Evolutionary conservation across 2,113 vertebrate species (phyloP), one percentile per base, ranked within the genome.

Genomic region (Dicerorhinus sumatrensis): DNA sequence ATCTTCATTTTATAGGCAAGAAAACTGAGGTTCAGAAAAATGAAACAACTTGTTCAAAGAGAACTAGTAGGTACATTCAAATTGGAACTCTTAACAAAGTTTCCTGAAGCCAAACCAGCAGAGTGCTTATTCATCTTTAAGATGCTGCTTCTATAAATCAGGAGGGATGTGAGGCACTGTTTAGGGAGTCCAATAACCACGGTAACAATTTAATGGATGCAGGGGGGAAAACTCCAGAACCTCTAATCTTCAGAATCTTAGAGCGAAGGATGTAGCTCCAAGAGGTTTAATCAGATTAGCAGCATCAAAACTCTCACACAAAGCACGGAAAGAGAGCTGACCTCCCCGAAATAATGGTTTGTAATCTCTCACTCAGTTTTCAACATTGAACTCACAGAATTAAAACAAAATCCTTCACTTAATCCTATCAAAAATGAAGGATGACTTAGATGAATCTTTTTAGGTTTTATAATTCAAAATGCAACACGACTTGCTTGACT

Each of bases 251-350:
- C 92, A 93, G 58, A 20, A 75, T 62, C 84, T 94, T 20, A 97
- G 87, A 76, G 82, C 63, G 60, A 92, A n/a, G 29, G 93, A 96
- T 72, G 31, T 25, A 94, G 96, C 75, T 86, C 48, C 82, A 58
- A 98, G 97, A 96, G 72, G 21, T 75, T 92, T 97, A 97, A 98
- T 97, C 96, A 97, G 95, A 98, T 96, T 97, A 98, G 83, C 46
- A 96, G 5, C 65, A 70, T 97, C 94, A 77, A 96, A 97, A 95
- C 46, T 95, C 67, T 80, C 76, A 62, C 17, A 90, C 51, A 27
- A 90, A 91, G 69, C 82, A 91, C 23, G 58, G 76, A 46, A 69
- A 85, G 29, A 95, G 73, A 93, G 46, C 33, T 75, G 86, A 97
- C 42, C 79, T 42, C 65, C 65, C 56, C 62, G 62, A 96, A 93